A percentile compares a stretch with the other conserved stretches of the same genome.
These are phyloP conservation scores for Mnemiopsis leidyi DNA, from an alignment of 37 sponge, comb jelly and placozoan genomes.

Conservation along the genomic window DNA sequence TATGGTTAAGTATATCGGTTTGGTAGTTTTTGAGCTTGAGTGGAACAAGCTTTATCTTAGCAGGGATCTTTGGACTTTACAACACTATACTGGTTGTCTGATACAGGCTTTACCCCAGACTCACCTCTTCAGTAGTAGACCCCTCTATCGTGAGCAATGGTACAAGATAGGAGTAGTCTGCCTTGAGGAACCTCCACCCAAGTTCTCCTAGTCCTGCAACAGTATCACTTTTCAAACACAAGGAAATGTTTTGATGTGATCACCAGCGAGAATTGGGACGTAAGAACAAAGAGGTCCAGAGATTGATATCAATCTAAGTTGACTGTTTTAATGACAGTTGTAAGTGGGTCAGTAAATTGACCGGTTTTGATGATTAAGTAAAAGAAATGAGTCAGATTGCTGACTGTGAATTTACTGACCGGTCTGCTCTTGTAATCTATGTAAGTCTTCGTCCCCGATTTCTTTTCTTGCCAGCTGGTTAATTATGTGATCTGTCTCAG, in stretches of 20 bases:
- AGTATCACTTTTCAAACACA: not conserved
- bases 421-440: conserved; percentile 14
- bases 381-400: too few relatives aligned
- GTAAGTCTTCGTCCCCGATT: conserved; percentile 23
- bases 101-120: too few relatives aligned
- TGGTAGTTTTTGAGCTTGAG: too few relatives aligned
- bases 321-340: too few relatives aligned
- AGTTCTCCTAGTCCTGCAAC: conserved; percentile 1
- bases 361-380: too few relatives aligned
- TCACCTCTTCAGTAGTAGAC: not conserved
- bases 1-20: too few relatives aligned
- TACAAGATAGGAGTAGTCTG: conserved; percentile 64
- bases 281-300: not conserved
- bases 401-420: too few relatives aligned
- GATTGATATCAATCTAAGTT: too few relatives aligned
- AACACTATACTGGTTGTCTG: too few relatives aligned
- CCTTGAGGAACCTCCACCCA: conserved; percentile 61
- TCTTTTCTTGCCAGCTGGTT: conserved; percentile 27
- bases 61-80: too few relatives aligned
- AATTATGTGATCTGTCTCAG: conserved; percentile 54
- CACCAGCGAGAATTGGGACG: not conserved
- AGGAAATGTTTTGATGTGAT: not conserved
- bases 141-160: conserved; percentile 57
- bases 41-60: too few relatives aligned
- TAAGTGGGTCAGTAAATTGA: too few relatives aligned